Percentiles rank a stretch among this genome's conserved stretches.
phyloP scores from a whole-genome alignment of 2,113 vertebrate genomes.

The Pelobates fuscus region DNA sequence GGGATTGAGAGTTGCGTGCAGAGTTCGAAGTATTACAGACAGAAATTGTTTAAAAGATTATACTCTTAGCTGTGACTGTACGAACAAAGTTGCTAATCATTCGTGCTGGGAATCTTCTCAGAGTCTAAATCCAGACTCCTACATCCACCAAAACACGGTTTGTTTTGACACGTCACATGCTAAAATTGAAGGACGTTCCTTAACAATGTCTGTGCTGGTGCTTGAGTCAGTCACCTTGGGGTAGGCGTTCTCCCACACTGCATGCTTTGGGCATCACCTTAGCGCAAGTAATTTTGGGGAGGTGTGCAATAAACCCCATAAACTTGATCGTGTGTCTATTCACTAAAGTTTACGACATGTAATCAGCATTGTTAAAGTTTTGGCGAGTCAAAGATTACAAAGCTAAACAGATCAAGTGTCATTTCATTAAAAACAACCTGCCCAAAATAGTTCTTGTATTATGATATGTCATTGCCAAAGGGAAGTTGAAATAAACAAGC shows the following conservation, averaged over 20 bases:
- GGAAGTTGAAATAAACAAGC: too few relatives aligned
- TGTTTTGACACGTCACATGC: not conserved
- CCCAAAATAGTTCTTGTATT: too few relatives aligned
- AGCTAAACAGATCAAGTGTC: too few relatives aligned
- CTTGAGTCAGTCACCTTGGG: not conserved
- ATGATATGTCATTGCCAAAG: too few relatives aligned
- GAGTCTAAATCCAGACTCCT: not conserved
- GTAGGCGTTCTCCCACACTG: not conserved
- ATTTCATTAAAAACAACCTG: too few relatives aligned
- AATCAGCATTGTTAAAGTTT: too few relatives aligned
- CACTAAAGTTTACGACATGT: too few relatives aligned
- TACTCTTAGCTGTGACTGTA: not conserved
- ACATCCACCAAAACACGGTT: not conserved
- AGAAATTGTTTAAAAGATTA: not conserved
- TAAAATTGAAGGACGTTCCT: too few relatives aligned
- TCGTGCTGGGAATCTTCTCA: not conserved
- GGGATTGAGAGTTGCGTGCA: not conserved
- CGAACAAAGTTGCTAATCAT: not conserved
- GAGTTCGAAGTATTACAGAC: not conserved
- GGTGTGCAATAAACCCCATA: not conserved
- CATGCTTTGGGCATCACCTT: not conserved
- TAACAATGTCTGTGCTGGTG: too few relatives aligned
- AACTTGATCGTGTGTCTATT: too few relatives aligned
- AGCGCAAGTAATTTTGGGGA: not conserved
- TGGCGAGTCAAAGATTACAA: too few relatives aligned